Conservation (phyloP, 2,797 vertebrate species). For the Scolopax bukidnonensis region DNA sequence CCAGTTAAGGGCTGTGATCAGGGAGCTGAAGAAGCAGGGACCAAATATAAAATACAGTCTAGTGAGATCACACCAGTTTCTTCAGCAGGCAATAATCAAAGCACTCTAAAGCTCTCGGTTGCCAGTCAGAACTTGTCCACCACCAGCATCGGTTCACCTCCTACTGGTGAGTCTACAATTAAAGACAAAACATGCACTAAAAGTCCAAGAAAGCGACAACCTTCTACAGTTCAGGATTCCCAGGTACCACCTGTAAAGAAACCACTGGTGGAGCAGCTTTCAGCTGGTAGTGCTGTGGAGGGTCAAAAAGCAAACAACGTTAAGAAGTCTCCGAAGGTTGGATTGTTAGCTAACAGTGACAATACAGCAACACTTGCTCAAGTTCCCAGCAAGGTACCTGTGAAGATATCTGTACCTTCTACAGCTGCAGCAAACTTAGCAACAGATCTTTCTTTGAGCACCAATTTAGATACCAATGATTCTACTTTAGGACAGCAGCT, state of each 20-base stretch:
- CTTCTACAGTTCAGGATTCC: constrained; percentile 84
- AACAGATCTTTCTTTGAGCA: constrained; percentile 74
- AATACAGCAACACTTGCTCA: constrained; percentile 78
- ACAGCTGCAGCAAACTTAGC: constrained; percentile 70
- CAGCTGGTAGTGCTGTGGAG: constrained; percentile 69
- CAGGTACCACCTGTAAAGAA: constrained; percentile 91
- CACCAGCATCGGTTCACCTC: constrained; percentile 79
- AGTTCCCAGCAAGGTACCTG: constrained; percentile 76
- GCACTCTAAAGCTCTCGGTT: constrained; percentile 78
- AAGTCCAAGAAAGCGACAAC: constrained; percentile 89
- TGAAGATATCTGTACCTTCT: constrained; percentile 78
- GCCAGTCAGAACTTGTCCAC: constrained; percentile 76
- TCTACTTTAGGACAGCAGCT: constrained; percentile 80
- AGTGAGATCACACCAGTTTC: constrained; percentile 76
- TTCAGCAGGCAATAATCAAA: constrained; percentile 83
- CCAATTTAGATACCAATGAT: constrained; percentile 74
- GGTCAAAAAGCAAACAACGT: constrained; percentile 69
- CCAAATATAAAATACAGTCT: constrained; percentile 79
- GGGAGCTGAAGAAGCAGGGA: constrained; percentile 78
- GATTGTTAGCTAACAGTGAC: constrained; percentile 80
- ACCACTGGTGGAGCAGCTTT: constrained; percentile 84
- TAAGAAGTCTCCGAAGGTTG: constrained; percentile 76
- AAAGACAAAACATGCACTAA: constrained; percentile 86
- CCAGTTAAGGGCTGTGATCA: constrained; percentile 77
- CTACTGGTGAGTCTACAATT: constrained; percentile 72